phyloP scores from a whole-genome alignment of 2,113 vertebrate species.

The Oceanites oceanicus region DNA sequence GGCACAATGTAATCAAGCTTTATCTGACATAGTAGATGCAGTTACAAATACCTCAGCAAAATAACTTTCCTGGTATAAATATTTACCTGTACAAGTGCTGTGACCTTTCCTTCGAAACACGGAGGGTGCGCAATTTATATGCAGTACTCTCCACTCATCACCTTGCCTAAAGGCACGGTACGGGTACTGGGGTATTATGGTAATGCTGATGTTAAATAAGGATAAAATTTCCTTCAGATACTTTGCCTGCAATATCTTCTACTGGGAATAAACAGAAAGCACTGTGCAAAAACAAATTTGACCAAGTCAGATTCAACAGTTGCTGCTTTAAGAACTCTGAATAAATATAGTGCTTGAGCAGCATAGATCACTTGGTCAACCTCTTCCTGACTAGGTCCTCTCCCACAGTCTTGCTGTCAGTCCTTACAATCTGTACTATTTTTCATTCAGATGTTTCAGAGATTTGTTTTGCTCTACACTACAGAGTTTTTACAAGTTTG shows the following conservation, averaged over 20 bases:
- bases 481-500: not conserved
- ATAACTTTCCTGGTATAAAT: not conserved
- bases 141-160: not conserved
- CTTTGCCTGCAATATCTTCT: not conserved
- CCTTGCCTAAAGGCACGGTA: not conserved
- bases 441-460: not conserved
- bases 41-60: not conserved
- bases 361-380: not conserved
- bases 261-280: not conserved
- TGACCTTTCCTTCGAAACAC: not conserved
- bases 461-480: not conserved
- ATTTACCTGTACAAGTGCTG: not conserved
- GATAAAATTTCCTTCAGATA: not conserved
- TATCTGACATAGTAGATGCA: not conserved
- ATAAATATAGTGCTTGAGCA: not conserved
- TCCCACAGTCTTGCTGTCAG: not conserved
- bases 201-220: not conserved
- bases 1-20: not conserved
- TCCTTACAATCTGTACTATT: not conserved
- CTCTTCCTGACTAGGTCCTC: not conserved
- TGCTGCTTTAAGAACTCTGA: not conserved
- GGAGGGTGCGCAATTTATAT: not conserved
- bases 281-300: not conserved
- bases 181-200: not conserved
- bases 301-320: not conserved